Conservation (phyloP, 2,113 vertebrate species). For the Neogale vison region DNA sequence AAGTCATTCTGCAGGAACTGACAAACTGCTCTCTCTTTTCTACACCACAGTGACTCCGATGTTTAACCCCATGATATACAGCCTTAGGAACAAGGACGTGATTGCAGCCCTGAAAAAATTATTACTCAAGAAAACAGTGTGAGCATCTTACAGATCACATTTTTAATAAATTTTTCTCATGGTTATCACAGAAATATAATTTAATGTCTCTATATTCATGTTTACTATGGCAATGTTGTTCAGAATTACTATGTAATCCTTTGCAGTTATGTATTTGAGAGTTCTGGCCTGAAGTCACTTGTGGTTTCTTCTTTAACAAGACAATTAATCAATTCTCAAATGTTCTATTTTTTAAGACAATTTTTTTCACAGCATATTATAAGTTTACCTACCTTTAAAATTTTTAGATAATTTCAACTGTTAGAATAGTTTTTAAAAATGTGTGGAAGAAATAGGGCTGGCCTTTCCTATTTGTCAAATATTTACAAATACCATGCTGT, state of each 20-base stretch:
- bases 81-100: conserved; percentile 57
- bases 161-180: neutral
- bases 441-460: neutral
- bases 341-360: neutral
- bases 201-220: neutral
- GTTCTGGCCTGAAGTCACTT: neutral
- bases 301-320: neutral
- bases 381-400: neutral
- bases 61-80: conserved; percentile 73
- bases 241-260: neutral
- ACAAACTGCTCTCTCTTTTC: conserved; percentile 65
- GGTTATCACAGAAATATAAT: neutral
- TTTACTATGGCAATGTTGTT: neutral
- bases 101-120: conserved; percentile 40
- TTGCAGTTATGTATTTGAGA: neutral
- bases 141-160: neutral
- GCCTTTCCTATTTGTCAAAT: neutral
- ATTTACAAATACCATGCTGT: neutral
- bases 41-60: conserved; percentile 41
- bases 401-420: neutral
- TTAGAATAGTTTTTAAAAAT: neutral
- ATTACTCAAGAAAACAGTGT: neutral
- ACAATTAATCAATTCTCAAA: neutral
- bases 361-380: neutral
- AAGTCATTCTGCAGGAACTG: neutral